Evolutionary conservation across 2,888 invertebrate species (phyloP).

Genomic region (Panorpa germanica): DNA sequence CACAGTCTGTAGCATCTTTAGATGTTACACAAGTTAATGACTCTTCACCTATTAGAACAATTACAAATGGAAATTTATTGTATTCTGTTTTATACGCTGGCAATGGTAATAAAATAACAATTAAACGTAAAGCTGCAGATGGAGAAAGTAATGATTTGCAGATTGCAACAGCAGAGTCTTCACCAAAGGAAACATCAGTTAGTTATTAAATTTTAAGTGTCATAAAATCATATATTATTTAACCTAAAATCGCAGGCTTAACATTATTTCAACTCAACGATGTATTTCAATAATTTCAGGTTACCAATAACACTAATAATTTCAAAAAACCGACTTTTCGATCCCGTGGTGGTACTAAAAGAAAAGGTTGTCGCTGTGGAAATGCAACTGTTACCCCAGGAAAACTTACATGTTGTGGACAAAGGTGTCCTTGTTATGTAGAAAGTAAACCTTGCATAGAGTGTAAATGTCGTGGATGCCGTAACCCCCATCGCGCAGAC

Average conservation of each 20-base stretch:
- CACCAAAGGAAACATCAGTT: too few species aligned
- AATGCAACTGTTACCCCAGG: constrained; percentile 78
- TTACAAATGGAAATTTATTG: constrained; percentile 36
- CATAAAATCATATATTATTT: too few species aligned
- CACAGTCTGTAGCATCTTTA: constrained; percentile 15
- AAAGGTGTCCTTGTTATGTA: constrained; percentile 86
- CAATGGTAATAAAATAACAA: constrained; percentile 65
- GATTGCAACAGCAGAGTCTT: too few species aligned
- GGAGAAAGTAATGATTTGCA: too few species aligned
- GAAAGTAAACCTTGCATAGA: constrained; percentile 75
- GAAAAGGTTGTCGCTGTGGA: constrained; percentile 76
- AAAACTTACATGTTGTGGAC: constrained; percentile 82
- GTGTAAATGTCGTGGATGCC: constrained; percentile 82
- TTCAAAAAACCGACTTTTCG: constrained; percentile 17
- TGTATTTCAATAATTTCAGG: constrained; percentile 3
- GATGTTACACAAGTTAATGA: constrained; percentile 14
- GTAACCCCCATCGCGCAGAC: constrained; percentile 74
- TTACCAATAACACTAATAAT: constrained; percentile 3
- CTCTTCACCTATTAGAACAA: constrained; percentile 20
- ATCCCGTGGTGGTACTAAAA: constrained; percentile 28
- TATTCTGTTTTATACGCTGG: constrained; percentile 70
- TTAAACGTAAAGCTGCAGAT: constrained; percentile 54
- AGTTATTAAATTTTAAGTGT: too few species aligned
- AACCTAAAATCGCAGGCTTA: too few species aligned
- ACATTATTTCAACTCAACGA: too few species aligned